Percentiles rank a stretch among this genome's conserved stretches.
phyloP scores from a whole-genome alignment of 2,797 vertebrate genomes.

The Microcaecilia unicolor region DNA sequence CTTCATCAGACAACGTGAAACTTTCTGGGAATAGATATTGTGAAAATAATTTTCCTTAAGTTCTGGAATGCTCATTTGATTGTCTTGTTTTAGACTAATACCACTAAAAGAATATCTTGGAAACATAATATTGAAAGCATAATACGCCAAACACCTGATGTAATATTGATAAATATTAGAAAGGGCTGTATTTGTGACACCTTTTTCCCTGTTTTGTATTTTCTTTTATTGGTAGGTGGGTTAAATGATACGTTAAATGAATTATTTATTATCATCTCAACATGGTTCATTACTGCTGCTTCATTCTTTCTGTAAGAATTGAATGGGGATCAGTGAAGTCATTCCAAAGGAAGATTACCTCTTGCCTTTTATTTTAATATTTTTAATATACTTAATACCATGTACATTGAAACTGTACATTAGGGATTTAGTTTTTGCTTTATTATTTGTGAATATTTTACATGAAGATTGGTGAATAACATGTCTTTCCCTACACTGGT shows the following conservation, averaged over 20 bases:
- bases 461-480: slow-evolving; percentile 17
- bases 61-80: slow-evolving; percentile 53
- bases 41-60: slow-evolving; percentile 52
- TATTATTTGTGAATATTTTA: background rate
- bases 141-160: slow-evolving; percentile 36
- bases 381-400: slow-evolving; percentile 31
- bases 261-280: slow-evolving; percentile 59
- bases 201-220: too few species aligned
- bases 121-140: slow-evolving; percentile 33
- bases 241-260: slow-evolving; percentile 32
- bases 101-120: slow-evolving; percentile 32
- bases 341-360: slow-evolving; percentile 35
- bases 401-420: slow-evolving; percentile 11
- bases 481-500: slow-evolving; percentile 20
- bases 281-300: slow-evolving; percentile 47
- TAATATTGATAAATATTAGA: slow-evolving; percentile 41
- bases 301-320: slow-evolving; percentile 32
- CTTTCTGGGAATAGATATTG: slow-evolving; percentile 45
- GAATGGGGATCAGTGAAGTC: slow-evolving; percentile 33
- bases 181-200: slow-evolving; percentile 38
- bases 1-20: slow-evolving; percentile 26
- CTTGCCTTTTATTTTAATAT: slow-evolving; percentile 21
- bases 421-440: slow-evolving; percentile 17
- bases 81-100: slow-evolving; percentile 57
- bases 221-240: slow-evolving; percentile 46